Conservation (phyloP, 2,888 invertebrate species). For the Ecliptopera silaceata region DNA sequence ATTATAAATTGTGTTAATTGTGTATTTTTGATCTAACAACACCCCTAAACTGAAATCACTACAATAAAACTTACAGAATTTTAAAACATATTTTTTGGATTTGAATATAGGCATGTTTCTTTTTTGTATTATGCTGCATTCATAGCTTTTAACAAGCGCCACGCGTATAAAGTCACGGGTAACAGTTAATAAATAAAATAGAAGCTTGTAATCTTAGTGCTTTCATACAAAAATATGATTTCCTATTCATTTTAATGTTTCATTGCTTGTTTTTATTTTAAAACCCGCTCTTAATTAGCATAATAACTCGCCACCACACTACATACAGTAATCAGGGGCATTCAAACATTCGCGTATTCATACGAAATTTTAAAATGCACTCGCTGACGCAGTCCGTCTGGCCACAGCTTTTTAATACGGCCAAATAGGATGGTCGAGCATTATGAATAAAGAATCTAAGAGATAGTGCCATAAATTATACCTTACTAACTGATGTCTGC, state of each 20-base stretch:
- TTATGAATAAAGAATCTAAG: constrained; percentile 41
- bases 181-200: too few species aligned
- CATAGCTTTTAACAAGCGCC: too few species aligned
- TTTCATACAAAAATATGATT: neutral
- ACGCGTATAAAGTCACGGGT: too few species aligned
- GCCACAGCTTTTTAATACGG: constrained; percentile 80
- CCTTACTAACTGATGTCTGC: too few species aligned
- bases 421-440: constrained; percentile 68
- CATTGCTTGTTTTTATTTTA: constrained; percentile 14
- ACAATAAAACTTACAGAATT: too few species aligned
- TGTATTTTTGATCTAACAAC: too few species aligned
- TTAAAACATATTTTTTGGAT: too few species aligned
- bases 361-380: constrained; percentile 75
- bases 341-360: constrained; percentile 60
- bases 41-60: too few species aligned
- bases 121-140: too few species aligned
- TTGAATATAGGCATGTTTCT: too few species aligned
- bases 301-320: constrained; percentile 22
- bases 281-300: constrained; percentile 35
- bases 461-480: constrained; percentile 21
- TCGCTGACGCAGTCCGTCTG: constrained; percentile 64
- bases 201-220: neutral
- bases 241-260: neutral
- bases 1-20: too few species aligned
- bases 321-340: constrained; percentile 46